phyloP scores from a whole-genome alignment of 2,888 invertebrate genomes.

The Amblyjoppa proteus region DNA sequence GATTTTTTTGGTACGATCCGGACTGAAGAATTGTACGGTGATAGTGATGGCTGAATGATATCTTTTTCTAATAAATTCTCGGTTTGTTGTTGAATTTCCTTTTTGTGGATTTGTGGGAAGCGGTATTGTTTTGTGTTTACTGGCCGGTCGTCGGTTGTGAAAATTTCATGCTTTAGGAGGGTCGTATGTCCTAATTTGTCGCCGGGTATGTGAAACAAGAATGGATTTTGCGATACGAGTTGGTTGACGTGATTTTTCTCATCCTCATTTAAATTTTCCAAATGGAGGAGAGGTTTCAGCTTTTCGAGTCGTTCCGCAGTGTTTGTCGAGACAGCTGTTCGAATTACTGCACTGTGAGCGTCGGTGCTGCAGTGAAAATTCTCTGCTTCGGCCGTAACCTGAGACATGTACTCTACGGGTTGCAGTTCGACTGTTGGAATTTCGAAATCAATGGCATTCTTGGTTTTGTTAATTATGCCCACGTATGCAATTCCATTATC shows the following conservation, averaged over 20 bases:
- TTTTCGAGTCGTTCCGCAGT: slow-evolving; percentile 9
- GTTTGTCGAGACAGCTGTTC: background rate
- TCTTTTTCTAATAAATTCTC: slow-evolving; percentile 16
- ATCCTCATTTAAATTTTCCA: slow-evolving; percentile 25
- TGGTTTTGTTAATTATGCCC: slow-evolving; percentile 1
- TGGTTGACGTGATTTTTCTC: slow-evolving; percentile 36
- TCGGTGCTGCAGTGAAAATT: slow-evolving; percentile 15
- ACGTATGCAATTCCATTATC: slow-evolving; percentile 5
- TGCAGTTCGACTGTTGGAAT: slow-evolving; percentile 4
- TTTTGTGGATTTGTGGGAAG: slow-evolving; percentile 35
- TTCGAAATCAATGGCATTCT: background rate
- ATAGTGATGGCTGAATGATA: slow-evolving; percentile 35
- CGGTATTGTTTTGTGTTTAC: slow-evolving; percentile 50
- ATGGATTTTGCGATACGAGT: background rate
- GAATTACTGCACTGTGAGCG: slow-evolving; percentile 56
- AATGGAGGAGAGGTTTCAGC: slow-evolving; percentile 34
- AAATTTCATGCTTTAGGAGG: slow-evolving; percentile 23
- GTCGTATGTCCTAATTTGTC: slow-evolving; percentile 33
- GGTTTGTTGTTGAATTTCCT: slow-evolving; percentile 25
- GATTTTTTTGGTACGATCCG: no score
- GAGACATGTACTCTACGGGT: background rate
- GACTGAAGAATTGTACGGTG: background rate
- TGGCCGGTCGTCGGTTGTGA: slow-evolving; percentile 33
- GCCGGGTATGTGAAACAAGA: slow-evolving; percentile 14
- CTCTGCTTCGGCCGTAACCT: background rate